Evolutionary conservation across 2,888 invertebrate species (phyloP), one percentile per base, ranked within the genome.

Genomic region (Drosophila diplacantha): DNA sequence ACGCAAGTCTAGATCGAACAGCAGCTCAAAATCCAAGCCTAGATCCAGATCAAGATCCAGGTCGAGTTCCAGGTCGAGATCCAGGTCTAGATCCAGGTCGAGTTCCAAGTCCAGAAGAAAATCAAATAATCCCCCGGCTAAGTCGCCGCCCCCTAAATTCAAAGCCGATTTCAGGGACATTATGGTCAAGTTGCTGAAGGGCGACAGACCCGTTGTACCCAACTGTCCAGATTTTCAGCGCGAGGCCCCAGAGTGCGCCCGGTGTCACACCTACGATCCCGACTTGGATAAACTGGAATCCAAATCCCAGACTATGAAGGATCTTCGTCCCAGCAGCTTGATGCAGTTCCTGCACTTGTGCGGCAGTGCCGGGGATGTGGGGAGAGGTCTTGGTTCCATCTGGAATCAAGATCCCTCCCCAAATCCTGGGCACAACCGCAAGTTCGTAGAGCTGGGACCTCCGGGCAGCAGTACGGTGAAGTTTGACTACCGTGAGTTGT

Each of bases 401-500:
- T 5, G 2, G 41, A 39, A 41, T 18, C 7, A 20, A 14, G 31
- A 26, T 16, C 7, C 53, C 44, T 37, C 51, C 51, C 44, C 11
- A 14, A 16, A 31, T 47, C 43, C 59, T 38, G 55, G 32, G 22
- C n/a, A 18, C 9, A 26, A 20, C 24, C 11, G 14, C 57, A 43
- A 68, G 16, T 57, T 54, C 6, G 72, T 82, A 22, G 11, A 67
- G 9, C 8, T 56, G 5, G 62, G 63, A 9, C 2, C 24, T 1
- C 44, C 37, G 0, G 5, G 26, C 3, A 9, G 47, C 1, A 16
- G 9, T n/a, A 20, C n/a, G 0, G 46, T 53, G 18, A 61, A 46
- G 14, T 76, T 82, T 32, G 68, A 78, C 52, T 82, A 74, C 53
- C 65, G 35, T 0, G 55, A 58, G 24, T 32, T 78, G 0, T 82